Percentiles rank a stretch among this genome's conserved stretches.
These are phyloP conservation scores for Eurosta solidaginis DNA, from an alignment of 1,140 invertebrate species.

Conservation along the genomic window DNA sequence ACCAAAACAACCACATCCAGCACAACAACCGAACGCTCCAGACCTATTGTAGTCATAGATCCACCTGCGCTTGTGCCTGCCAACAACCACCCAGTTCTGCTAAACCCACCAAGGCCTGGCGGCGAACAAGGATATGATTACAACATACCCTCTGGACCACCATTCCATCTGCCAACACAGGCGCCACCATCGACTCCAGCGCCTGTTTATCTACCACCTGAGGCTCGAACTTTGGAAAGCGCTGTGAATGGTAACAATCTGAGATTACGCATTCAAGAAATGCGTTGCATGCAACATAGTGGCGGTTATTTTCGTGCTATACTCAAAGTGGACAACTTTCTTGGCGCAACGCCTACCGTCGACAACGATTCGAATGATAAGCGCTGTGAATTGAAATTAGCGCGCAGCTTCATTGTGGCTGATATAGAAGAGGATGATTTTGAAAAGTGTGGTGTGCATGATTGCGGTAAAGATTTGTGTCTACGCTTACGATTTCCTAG, in stretches of 20 bases:
- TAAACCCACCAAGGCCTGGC: not conserved
- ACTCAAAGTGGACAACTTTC: slow-evolving; percentile 51
- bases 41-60: slow-evolving; percentile 45
- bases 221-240: not conserved
- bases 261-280: slow-evolving; percentile 49
- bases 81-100: not conserved
- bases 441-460: slow-evolving; percentile 56
- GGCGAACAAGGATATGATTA: slow-evolving; percentile 46
- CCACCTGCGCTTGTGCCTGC: slow-evolving; percentile 24
- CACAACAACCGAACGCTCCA: slow-evolving; percentile 32
- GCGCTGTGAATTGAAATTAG: slow-evolving; percentile 48
- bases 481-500: slow-evolving; percentile 67
- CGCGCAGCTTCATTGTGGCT: slow-evolving; percentile 44
- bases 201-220: slow-evolving; percentile 45
- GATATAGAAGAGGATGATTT: slow-evolving; percentile 50
- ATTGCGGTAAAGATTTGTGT: slow-evolving; percentile 62
- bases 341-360: slow-evolving; percentile 46
- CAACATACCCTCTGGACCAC: slow-evolving; percentile 35
- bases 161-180: slow-evolving; percentile 34
- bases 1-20: slow-evolving; percentile 35
- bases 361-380: slow-evolving; percentile 44
- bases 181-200: slow-evolving; percentile 43
- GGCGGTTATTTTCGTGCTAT: slow-evolving; percentile 49
- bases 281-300: slow-evolving; percentile 47
- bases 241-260: slow-evolving; percentile 31